Percentiles rank a stretch among this genome's conserved stretches.
These are phyloP conservation scores for Druceiella hillmani DNA, from an alignment of 2,888 invertebrate species.

Conservation along the genomic window DNA sequence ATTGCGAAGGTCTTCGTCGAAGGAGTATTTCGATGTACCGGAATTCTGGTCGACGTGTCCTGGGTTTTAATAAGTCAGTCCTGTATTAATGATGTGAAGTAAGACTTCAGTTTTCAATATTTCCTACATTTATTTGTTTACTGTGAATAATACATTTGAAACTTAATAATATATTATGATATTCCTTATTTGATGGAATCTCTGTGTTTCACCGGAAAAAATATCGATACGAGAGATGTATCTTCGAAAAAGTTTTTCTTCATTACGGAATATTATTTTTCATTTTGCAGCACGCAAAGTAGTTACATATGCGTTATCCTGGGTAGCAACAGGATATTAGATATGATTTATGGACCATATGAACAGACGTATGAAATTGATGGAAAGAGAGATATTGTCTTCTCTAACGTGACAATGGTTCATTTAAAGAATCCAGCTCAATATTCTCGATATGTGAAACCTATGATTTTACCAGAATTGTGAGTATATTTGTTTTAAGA, in stretches of 20 bases:
- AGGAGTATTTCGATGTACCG: conserved; percentile 65
- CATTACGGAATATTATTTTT: conserved; percentile 9
- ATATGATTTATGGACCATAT: conserved; percentile 56
- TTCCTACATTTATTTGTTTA: neutral
- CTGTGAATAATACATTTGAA: conserved; percentile 1
- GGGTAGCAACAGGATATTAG: conserved; percentile 60
- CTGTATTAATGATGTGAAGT: conserved; percentile 46
- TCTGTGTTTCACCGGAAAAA: too few relatives aligned
- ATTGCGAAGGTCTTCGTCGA: conserved; percentile 65
- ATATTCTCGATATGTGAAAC: conserved; percentile 60
- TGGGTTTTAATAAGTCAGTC: conserved; percentile 60
- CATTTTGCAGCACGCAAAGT: too few relatives aligned
- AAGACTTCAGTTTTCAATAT: conserved; percentile 25
- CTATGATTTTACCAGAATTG: conserved; percentile 52
- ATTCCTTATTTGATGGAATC: too few relatives aligned
- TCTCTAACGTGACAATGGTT: conserved; percentile 56
- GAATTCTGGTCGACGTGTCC: conserved; percentile 57
- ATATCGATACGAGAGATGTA: too few relatives aligned
- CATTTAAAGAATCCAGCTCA: conserved; percentile 54
- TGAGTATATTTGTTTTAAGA: conserved; percentile 31
- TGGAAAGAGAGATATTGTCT: conserved; percentile 50
- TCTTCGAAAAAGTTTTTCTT: conserved; percentile 6
- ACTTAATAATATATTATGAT: too few relatives aligned
- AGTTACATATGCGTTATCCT: conserved; percentile 59
- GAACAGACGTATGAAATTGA: conserved; percentile 65